phyloP scores from a whole-genome alignment of 2,113 vertebrate genomes.

The Cathartes aura region DNA sequence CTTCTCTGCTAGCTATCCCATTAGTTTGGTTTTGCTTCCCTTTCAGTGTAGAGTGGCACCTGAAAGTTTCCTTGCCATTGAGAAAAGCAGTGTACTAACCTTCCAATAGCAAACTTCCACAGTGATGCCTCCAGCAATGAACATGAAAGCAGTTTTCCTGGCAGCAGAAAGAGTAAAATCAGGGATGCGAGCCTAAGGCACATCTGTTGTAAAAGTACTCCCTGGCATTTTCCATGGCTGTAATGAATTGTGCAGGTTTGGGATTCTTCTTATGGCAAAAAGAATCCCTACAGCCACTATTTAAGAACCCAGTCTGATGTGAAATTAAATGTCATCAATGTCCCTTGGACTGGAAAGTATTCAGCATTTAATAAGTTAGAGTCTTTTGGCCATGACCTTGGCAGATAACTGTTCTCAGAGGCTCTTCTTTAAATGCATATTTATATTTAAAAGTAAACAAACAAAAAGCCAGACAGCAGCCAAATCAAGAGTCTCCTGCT shows the following conservation, averaged over 20 bases:
- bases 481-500: neutral
- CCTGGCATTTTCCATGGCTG: neutral
- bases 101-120: neutral
- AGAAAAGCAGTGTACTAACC: neutral
- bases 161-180: neutral
- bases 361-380: neutral
- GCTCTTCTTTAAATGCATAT: neutral
- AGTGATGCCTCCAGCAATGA: neutral
- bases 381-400: neutral
- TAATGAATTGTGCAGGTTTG: neutral
- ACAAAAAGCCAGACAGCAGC: neutral
- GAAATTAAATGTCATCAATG: neutral
- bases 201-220: neutral
- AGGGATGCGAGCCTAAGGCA: neutral
- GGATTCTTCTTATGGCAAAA: neutral
- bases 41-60: neutral
- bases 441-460: neutral
- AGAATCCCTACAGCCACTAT: neutral
- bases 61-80: neutral
- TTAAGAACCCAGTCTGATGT: neutral
- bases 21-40: neutral
- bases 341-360: neutral
- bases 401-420: neutral
- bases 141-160: neutral
- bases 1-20: neutral